Evolutionary conservation across 2,113 vertebrate species (phyloP).

Genomic region (Chaenocephalus aceratus): DNA sequence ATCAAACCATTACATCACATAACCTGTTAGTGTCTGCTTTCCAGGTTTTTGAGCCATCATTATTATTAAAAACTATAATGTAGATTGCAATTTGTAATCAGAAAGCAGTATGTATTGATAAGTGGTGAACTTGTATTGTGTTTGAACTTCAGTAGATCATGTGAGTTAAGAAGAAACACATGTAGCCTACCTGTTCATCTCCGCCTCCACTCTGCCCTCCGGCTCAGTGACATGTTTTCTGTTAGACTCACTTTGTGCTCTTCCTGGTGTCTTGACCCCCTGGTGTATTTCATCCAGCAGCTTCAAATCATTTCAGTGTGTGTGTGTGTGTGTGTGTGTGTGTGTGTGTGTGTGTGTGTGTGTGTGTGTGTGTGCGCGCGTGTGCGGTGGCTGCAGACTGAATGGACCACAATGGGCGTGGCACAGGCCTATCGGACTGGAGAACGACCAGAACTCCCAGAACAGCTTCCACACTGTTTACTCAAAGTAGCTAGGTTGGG

Average conservation of each 20-base stretch:
- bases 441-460: constrained; percentile 59
- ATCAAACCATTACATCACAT: constrained; percentile 1
- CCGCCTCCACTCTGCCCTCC: constrained; percentile 37
- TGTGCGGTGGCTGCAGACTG: constrained; percentile 35
- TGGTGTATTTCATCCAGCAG: constrained; percentile 65
- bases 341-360: constrained; percentile 21
- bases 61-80: no score
- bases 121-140: constrained; percentile 28
- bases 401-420: constrained; percentile 59
- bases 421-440: constrained; percentile 45
- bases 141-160: constrained; percentile 12
- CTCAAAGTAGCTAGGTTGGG: constrained; percentile 47
- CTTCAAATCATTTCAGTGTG: constrained; percentile 53
- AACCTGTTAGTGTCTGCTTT: constrained; percentile 4
- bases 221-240: constrained; percentile 50
- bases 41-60: constrained; percentile 8
- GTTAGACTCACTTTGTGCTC: constrained; percentile 47
- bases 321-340: constrained; percentile 4
- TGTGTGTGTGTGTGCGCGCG: constrained; percentile 31
- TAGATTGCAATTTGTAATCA: constrained; percentile 28
- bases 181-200: constrained; percentile 18
- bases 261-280: constrained; percentile 53
- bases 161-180: constrained; percentile 40
- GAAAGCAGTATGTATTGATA: constrained; percentile 34
- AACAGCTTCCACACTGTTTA: constrained; percentile 57